Evolutionary conservation across 2,888 invertebrate species (phyloP).

Genomic region (Sepiola atlantica): DNA sequence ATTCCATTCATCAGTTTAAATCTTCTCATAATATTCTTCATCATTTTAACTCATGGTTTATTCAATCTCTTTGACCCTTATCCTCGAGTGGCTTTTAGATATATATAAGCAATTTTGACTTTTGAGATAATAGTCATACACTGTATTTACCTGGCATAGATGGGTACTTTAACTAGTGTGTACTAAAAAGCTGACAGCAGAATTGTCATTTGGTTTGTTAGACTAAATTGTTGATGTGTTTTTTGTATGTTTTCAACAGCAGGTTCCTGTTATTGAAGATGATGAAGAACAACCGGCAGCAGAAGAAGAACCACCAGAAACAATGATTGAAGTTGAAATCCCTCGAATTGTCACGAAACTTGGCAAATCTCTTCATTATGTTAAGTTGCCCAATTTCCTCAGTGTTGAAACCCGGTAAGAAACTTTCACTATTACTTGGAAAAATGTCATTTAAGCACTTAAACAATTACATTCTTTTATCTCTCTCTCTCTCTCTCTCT

Average conservation of each 20-base stretch:
- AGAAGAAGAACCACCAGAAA: slow-evolving; percentile 85
- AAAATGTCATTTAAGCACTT: too few species aligned
- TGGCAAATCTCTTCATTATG: slow-evolving; percentile 87
- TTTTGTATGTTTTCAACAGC: not conserved
- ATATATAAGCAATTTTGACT: too few species aligned
- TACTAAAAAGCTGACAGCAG: too few species aligned
- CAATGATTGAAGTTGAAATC: slow-evolving; percentile 96
- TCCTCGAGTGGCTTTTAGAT: too few species aligned
- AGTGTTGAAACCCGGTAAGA: slow-evolving; percentile 88
- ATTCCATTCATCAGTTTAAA: too few species aligned
- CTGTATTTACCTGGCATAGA: too few species aligned
- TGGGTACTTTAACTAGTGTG: too few species aligned
- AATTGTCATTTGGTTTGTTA: not conserved
- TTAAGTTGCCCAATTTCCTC: slow-evolving; percentile 97
- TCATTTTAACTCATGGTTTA: too few species aligned
- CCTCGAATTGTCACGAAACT: slow-evolving; percentile 94
- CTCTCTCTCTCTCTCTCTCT: not conserved
- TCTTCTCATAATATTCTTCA: too few species aligned
- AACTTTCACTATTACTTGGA: not conserved
- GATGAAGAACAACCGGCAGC: slow-evolving; percentile 81
- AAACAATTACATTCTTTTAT: not conserved
- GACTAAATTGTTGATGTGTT: not conserved
- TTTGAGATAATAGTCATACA: too few species aligned
- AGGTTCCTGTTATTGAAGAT: slow-evolving; percentile 57
- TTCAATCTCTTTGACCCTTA: too few species aligned